A percentile compares a stretch with the other conserved stretches of the same genome.
phyloP scores from a whole-genome alignment of 2,113 vertebrate genomes.

The Chloroceryle aenea region DNA sequence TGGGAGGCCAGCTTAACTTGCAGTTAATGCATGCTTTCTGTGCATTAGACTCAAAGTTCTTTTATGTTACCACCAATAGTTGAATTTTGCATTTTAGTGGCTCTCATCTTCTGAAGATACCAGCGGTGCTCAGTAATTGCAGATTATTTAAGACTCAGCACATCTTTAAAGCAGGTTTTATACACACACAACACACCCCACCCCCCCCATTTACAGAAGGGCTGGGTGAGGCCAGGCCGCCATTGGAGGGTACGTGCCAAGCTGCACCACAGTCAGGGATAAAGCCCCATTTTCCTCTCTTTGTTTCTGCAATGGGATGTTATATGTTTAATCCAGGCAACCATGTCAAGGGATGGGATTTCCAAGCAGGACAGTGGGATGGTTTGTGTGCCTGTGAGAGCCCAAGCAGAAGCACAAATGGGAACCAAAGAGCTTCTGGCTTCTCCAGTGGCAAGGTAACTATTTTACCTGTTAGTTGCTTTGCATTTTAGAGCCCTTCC shows the following conservation, averaged over 20 bases:
- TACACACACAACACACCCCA: neutral
- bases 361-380: neutral
- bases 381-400: neutral
- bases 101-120: slow-evolving; percentile 8
- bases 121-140: neutral
- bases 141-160: slow-evolving; percentile 28
- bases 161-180: slow-evolving; percentile 16
- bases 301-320: neutral
- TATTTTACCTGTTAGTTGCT: neutral
- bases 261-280: neutral
- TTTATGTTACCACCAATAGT: neutral
- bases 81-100: slow-evolving; percentile 2
- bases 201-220: neutral
- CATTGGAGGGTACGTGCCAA: neutral
- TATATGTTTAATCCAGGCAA: slow-evolving; percentile 1
- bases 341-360: neutral
- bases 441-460: neutral
- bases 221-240: neutral
- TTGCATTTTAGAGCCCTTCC: neutral
- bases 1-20: neutral
- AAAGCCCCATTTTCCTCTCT: neutral
- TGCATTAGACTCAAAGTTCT: neutral
- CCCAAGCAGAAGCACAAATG: neutral
- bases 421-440: neutral
- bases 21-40: neutral